Conservation (phyloP, 1,140 invertebrate species). For the Lepidotrigona ventralis region DNA sequence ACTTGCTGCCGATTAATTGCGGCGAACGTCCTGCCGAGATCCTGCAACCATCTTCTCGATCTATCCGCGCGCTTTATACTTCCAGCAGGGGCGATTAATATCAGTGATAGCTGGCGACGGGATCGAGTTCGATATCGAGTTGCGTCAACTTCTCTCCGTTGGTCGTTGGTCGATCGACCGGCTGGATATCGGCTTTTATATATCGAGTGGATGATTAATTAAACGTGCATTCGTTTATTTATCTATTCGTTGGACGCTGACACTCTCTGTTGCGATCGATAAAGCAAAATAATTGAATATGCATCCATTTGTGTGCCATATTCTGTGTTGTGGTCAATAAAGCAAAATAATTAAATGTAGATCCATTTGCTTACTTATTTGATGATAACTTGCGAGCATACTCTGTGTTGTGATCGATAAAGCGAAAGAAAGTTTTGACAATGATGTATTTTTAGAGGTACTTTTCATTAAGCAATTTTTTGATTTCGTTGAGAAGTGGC, state of each 20-base stretch:
- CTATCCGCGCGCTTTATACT: not conserved
- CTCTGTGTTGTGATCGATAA: too few species aligned
- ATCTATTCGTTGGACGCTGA: too few species aligned
- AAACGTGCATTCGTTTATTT: too few species aligned
- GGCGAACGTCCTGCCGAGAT: slow-evolving; percentile 26
- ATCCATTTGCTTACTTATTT: too few species aligned
- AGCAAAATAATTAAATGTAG: too few species aligned
- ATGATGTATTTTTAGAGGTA: not conserved
- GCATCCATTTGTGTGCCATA: too few species aligned
- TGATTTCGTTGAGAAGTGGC: too few species aligned
- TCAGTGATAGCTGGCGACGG: slow-evolving; percentile 1
- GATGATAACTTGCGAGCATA: too few species aligned
- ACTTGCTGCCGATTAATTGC: slow-evolving; percentile 57
- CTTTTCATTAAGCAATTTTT: not conserved
- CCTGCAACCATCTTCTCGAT: not conserved
- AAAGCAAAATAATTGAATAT: too few species aligned
- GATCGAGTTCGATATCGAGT: slow-evolving; percentile 4
- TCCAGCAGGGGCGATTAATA: not conserved
- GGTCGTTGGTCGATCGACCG: not conserved
- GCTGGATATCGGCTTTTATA: too few species aligned
- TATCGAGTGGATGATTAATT: not conserved
- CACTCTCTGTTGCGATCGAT: too few species aligned
- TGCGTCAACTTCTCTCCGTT: not conserved
- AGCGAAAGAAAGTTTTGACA: not conserved
- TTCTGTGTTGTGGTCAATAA: too few species aligned